A percentile compares a stretch with the other conserved stretches of the same genome.
These are phyloP conservation scores for Rhaphigaster nebulosa DNA, from an alignment of 2,888 invertebrate species.

Conservation along the genomic window DNA sequence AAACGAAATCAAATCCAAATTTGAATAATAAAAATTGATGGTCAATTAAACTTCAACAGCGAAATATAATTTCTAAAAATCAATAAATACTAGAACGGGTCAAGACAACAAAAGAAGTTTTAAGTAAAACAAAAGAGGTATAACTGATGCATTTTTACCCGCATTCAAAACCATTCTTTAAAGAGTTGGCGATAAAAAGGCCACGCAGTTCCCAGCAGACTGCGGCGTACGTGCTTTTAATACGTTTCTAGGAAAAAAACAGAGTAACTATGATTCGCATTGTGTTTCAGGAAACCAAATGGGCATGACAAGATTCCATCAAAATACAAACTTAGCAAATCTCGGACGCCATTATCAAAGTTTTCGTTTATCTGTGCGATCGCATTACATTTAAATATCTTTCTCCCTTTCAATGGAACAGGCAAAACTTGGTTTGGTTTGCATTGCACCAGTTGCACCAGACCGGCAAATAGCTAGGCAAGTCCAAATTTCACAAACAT, in stretches of 20 bases:
- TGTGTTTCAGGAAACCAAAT: slow-evolving; percentile 2
- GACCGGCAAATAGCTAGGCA: background rate
- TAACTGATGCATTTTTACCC: background rate
- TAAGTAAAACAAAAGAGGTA: background rate
- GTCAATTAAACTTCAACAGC: background rate
- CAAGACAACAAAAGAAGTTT: background rate
- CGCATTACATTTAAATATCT: background rate
- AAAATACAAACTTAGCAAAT: background rate
- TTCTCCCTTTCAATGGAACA: background rate
- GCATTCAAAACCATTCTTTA: background rate
- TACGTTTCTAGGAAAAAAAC: background rate
- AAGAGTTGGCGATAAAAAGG: background rate
- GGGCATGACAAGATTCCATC: background rate
- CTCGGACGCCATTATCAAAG: background rate
- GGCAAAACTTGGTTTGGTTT: background rate
- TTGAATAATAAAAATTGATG: background rate
- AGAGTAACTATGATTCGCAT: background rate
- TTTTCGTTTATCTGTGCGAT: background rate
- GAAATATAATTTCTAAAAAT: background rate
- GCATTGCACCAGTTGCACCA: background rate
- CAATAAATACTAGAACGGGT: background rate
- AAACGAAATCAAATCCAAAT: background rate
- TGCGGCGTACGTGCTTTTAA: background rate
- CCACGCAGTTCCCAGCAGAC: background rate
- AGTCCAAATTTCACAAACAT: background rate